A percentile compares a stretch with the other conserved stretches of the same genome.
Conservation (phyloP, 2,888 invertebrate genomes). For the Epinotia bilunana region DNA sequence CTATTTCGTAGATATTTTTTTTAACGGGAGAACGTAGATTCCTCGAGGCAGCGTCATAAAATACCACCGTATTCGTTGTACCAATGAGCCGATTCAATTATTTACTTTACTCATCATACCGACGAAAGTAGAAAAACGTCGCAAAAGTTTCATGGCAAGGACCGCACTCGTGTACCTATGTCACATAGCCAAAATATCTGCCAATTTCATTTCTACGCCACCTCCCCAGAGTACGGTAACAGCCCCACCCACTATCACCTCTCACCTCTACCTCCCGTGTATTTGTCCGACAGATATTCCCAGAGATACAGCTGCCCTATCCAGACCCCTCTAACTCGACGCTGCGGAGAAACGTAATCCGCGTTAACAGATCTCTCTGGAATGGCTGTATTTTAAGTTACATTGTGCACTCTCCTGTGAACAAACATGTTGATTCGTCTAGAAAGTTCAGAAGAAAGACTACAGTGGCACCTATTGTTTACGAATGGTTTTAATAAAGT, state of each 20-base stretch:
- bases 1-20: neutral
- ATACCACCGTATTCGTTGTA: conserved; percentile 51
- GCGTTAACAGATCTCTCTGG: conserved; percentile 58
- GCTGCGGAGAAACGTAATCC: conserved; percentile 51
- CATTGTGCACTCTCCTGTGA: conserved; percentile 66
- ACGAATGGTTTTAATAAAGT: conserved; percentile 44
- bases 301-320: conserved; percentile 68
- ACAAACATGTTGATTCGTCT: conserved; percentile 73
- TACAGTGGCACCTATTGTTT: conserved; percentile 47
- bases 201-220: conserved; percentile 81
- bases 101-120: conserved; percentile 73
- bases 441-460: conserved; percentile 72
- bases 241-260: conserved; percentile 60
- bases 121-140: conserved; percentile 76
- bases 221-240: conserved; percentile 81
- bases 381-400: conserved; percentile 66
- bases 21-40: neutral
- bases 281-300: conserved; percentile 78
- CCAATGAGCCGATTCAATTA: conserved; percentile 63
- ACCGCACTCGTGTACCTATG: conserved; percentile 77
- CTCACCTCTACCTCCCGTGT: conserved; percentile 58
- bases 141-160: conserved; percentile 77
- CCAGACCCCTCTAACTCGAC: conserved; percentile 57
- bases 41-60: conserved; percentile 7
- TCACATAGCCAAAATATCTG: conserved; percentile 80